A percentile compares a stretch with the other conserved stretches of the same genome.
phyloP scores from a whole-genome alignment of 2,797 vertebrate species.

The Arvicola amphibius region DNA sequence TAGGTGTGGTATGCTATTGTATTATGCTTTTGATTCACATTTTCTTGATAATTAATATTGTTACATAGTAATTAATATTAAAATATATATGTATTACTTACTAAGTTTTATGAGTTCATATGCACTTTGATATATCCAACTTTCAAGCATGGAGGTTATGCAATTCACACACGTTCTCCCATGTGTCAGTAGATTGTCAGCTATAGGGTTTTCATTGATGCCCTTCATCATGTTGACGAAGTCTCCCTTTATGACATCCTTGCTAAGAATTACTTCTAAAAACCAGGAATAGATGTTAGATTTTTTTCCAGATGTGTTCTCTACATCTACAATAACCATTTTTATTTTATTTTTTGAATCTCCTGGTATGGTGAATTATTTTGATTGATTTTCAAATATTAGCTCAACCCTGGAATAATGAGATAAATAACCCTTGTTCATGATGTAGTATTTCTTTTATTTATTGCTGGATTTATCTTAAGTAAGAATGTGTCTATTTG shows the following conservation, averaged over 20 bases:
- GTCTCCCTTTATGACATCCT: neutral
- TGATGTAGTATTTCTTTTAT: slow-evolving; percentile 16
- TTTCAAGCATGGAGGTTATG: neutral
- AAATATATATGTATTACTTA: neutral
- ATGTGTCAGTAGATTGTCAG: neutral
- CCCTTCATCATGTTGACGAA: neutral
- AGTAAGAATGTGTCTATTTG: neutral
- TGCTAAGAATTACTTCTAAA: neutral
- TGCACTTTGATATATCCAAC: neutral
- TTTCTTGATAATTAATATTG: neutral
- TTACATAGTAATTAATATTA: neutral
- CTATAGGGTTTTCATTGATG: neutral
- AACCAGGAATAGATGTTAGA: neutral
- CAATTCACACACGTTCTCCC: neutral
- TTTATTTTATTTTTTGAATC: neutral
- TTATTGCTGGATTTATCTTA: neutral
- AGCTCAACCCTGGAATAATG: neutral
- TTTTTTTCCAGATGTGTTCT: slow-evolving; percentile 39
- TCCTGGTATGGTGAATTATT: slow-evolving; percentile 23
- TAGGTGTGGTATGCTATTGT: neutral
- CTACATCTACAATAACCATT: neutral
- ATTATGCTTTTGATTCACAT: neutral
- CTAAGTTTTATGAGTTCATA: neutral
- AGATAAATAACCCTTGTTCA: slow-evolving; percentile 55
- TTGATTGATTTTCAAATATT: slow-evolving; percentile 48